Conservation (phyloP, 2,888 invertebrate species). For the Dugesia japonica region DNA sequence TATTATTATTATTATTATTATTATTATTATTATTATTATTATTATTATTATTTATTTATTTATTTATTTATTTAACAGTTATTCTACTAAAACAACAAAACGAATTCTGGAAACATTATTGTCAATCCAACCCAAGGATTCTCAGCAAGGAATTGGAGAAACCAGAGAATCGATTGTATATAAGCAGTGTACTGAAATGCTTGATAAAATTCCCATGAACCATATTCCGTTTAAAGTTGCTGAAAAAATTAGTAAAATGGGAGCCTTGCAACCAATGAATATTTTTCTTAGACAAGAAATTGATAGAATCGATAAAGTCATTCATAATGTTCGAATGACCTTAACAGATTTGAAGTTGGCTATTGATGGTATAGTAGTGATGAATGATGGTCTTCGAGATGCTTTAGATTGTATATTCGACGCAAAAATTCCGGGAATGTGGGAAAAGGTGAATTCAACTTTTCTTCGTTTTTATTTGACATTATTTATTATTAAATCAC, state of each 20-base stretch:
- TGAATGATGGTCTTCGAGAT: slow-evolving; percentile 73
- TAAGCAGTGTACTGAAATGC: slow-evolving; percentile 76
- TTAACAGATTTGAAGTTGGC: slow-evolving; percentile 75
- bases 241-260: slow-evolving; percentile 55
- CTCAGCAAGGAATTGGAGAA: slow-evolving; percentile 70
- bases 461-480: neutral
- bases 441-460: slow-evolving; percentile 60
- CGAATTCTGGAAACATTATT: slow-evolving; percentile 78
- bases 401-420: slow-evolving; percentile 89
- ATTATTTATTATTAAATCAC: no score
- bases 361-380: slow-evolving; percentile 87
- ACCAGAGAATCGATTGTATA: slow-evolving; percentile 79
- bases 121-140: slow-evolving; percentile 89
- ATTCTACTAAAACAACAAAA: slow-evolving; percentile 78
- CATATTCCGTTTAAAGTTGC: neutral
- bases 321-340: slow-evolving; percentile 62
- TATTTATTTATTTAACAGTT: slow-evolving; percentile 48
- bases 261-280: slow-evolving; percentile 78
- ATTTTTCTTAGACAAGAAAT: slow-evolving; percentile 67
- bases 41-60: neutral
- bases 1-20: no score
- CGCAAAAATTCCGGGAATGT: slow-evolving; percentile 73
- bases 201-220: slow-evolving; percentile 44
- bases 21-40: no score
- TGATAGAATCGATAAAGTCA: slow-evolving; percentile 69